Conservation (phyloP, 2,797 vertebrate species). For the Bradypodion ventrale region DNA sequence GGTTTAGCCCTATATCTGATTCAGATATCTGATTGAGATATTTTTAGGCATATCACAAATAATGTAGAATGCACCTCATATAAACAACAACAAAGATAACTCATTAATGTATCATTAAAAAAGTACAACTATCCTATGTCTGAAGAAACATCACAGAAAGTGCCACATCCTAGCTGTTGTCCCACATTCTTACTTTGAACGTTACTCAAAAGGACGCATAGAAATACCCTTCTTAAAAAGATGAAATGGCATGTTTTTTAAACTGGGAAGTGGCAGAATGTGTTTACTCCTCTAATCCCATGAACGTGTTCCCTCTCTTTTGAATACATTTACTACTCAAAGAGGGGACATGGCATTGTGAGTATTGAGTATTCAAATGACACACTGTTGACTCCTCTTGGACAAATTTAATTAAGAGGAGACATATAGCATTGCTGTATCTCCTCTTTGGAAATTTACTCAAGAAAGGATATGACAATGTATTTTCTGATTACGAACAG, state of each 20-base stretch:
- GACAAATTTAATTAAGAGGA: neutral
- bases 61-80: neutral
- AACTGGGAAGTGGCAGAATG: neutral
- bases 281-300: neutral
- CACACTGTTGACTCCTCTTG: neutral
- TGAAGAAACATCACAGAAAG: neutral
- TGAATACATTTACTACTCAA: neutral
- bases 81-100: too few species aligned
- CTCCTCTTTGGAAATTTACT: neutral
- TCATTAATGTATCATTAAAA: too few species aligned
- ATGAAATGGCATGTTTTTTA: neutral
- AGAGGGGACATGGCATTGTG: neutral
- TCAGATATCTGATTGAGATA: neutral
- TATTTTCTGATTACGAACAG: too few species aligned
- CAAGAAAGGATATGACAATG: too few species aligned
- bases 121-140: neutral
- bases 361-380: neutral
- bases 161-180: neutral
- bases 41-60: neutral
- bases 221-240: constrained; percentile 1
- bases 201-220: neutral
- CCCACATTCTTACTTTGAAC: neutral
- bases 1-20: neutral
- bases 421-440: neutral
- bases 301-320: neutral